Conservation (phyloP, 2,113 vertebrate genomes). For the Grantiella picta region DNA sequence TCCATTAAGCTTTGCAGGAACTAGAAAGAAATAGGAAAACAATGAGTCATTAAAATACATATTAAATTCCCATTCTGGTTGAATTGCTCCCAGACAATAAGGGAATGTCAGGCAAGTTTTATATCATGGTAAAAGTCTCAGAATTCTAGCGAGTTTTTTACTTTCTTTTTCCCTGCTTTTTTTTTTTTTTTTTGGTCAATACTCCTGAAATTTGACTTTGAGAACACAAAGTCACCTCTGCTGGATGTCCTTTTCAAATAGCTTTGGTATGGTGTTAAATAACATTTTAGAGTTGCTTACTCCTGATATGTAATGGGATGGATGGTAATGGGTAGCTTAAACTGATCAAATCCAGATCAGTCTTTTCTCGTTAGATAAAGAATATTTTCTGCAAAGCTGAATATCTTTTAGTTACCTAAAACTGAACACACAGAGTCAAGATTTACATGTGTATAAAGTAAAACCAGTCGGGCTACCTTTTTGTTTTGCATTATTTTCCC, state of each 20-base stretch:
- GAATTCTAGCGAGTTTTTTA: neutral
- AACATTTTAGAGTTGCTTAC: neutral
- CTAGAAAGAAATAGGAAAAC: neutral
- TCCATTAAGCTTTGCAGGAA: neutral
- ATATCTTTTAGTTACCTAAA: neutral
- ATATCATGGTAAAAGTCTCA: neutral
- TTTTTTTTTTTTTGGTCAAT: neutral
- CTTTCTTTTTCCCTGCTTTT: neutral
- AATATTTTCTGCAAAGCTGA: neutral
- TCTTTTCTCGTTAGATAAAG: neutral
- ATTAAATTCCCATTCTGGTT: neutral
- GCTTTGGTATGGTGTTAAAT: neutral
- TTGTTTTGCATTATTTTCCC: neutral
- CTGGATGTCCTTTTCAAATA: neutral
- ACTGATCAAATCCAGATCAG: neutral
- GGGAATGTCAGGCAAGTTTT: neutral
- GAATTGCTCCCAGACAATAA: neutral
- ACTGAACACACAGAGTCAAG: neutral
- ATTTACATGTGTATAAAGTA: neutral
- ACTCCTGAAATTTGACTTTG: neutral
- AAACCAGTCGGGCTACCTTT: neutral
- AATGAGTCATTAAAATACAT: constrained; percentile 33
- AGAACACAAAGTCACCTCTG: neutral
- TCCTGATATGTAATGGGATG: neutral
- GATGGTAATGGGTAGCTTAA: neutral